Conservation (phyloP, 2,113 vertebrate genomes). For the Dendropsophus ebraccatus region DNA sequence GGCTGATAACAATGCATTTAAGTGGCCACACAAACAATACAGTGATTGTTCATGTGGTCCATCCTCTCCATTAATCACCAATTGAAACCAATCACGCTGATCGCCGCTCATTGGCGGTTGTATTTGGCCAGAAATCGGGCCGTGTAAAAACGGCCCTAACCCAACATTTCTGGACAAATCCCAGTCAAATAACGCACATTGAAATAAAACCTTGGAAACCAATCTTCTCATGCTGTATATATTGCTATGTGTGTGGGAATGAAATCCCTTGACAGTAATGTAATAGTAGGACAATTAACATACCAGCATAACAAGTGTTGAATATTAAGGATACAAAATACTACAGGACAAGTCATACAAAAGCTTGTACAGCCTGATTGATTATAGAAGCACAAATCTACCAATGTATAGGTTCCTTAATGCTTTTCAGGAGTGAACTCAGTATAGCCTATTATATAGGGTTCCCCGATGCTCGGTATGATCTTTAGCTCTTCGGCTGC, state of each 20-base stretch:
- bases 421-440: neutral
- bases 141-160: too few species aligned
- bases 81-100: too few species aligned
- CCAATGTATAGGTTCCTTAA: neutral
- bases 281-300: neutral
- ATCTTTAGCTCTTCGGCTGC: constrained; percentile 26
- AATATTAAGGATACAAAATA: neutral
- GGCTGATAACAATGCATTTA: too few species aligned
- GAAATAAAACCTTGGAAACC: neutral
- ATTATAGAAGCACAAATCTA: neutral
- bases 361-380: neutral
- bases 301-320: neutral
- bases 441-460: constrained; percentile 13
- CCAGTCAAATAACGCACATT: neutral
- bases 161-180: neutral
- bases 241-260: neutral
- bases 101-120: too few species aligned
- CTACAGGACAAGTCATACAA: neutral
- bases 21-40: too few species aligned
- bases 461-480: constrained; percentile 16
- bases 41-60: too few species aligned
- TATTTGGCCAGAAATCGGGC: too few species aligned
- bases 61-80: too few species aligned
- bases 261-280: neutral
- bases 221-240: neutral